Evolutionary conservation across 2,888 invertebrate species (phyloP), one percentile per base, ranked within the genome.

Genomic region (Lasioglossum zephyrum): DNA sequence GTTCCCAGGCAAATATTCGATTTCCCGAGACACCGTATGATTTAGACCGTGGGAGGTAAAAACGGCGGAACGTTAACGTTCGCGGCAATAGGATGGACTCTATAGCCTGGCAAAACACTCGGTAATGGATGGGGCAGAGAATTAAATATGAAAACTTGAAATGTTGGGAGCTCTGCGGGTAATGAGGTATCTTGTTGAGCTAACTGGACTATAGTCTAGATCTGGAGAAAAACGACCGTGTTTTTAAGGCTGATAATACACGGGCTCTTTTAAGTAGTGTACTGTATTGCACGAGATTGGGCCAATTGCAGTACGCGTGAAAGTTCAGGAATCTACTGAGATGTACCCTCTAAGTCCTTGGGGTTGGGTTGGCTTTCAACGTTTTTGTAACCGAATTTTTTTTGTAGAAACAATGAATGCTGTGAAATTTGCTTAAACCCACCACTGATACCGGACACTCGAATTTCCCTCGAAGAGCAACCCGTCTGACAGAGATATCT

Each of bases 31-130:
- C 74, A 44, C 41, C 16, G 31, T 36, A 63, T 63, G 84, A 74
- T 53, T 31, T 72, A 53, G 75, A 79, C 75, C 72, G 83, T 75
- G 77, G 83, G 78, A 84, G 84, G 82, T 77, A 70, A 70, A 78
- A 69, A 69, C 63, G 63, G 31, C 16, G 36, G 31, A 57, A n/a
- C 57, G 57, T 11, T 57, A 57, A 31, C 63, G 63, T 63, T 36
- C 31, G 8, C 2, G 63, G 63, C 31, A 31, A 63, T 18, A 18
- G 63, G 63, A 63, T 16, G 31, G 31, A 18, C 63, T 16, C 31
- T 18, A 31, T 18, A 18, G 2, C 31, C 31, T 18, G 18, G 18
- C 63, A 63, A 63, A 63, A 63, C 63, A 63, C 31, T 36, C 63
- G 31, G 26, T 31, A 26, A 36, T 63, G 36, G 36, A 63, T 63